A percentile compares a stretch with the other conserved stretches of the same genome.
Evolutionary conservation across 2,797 vertebrate species (phyloP).

Genomic region (Sparus aurata): DNA sequence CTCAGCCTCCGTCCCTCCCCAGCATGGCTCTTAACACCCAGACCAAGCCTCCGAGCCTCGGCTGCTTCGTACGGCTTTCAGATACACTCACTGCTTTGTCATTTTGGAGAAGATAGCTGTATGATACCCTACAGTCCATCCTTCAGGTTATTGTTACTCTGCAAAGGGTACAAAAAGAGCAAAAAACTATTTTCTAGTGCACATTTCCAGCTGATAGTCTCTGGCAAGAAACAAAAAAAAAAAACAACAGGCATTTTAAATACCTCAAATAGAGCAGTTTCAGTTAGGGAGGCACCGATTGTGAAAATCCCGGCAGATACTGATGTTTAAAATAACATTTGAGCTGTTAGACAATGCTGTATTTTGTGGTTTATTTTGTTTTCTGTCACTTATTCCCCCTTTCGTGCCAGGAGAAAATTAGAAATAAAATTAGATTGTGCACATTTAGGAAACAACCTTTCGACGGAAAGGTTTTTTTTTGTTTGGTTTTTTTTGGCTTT

Average conservation of each 20-base stretch:
- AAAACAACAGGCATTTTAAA: constrained; percentile 8
- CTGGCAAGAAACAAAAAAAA: constrained; percentile 5
- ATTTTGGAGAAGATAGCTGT: constrained; percentile 34
- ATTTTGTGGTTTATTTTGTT: too few relatives aligned
- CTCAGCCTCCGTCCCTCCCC: constrained; percentile 48
- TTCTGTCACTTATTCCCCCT: too few relatives aligned
- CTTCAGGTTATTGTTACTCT: constrained; percentile 24
- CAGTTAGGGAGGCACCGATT: background rate
- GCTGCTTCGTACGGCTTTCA: constrained; percentile 21
- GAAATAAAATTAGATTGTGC: too few relatives aligned
- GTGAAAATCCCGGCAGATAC: too few relatives aligned
- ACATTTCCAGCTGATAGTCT: background rate
- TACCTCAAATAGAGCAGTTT: background rate
- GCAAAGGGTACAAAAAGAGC: constrained; percentile 19
- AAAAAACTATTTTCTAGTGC: background rate
- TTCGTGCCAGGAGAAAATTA: too few relatives aligned
- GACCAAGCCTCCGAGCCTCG: constrained; percentile 28
- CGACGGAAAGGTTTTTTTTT: too few relatives aligned
- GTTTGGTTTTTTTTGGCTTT: too few relatives aligned
- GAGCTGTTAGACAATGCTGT: too few relatives aligned
- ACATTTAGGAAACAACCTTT: too few relatives aligned
- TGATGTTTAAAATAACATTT: too few relatives aligned
- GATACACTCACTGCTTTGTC: constrained; percentile 16
- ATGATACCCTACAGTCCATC: constrained; percentile 13
- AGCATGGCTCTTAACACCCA: constrained; percentile 47